Evolutionary conservation across 2,888 invertebrate species (phyloP).

Genomic region (Polymixis lichenea): DNA sequence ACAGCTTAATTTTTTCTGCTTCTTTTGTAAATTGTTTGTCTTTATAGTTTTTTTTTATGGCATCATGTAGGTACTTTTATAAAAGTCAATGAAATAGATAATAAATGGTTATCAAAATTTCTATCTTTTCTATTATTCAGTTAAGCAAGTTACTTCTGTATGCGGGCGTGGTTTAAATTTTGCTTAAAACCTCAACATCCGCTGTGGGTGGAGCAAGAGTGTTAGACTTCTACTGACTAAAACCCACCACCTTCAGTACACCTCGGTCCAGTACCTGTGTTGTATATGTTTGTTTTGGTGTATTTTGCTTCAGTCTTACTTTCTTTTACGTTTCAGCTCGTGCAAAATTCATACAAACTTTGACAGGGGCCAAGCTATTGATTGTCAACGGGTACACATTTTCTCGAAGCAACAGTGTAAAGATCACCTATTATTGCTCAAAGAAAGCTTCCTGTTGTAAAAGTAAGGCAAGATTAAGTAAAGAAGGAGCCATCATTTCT

Average conservation of each 20-base stretch:
- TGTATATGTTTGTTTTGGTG: neutral
- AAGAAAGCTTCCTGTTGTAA: slow-evolving; percentile 25
- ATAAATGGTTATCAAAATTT: neutral
- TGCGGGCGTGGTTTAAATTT: neutral
- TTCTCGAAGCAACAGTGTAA: slow-evolving; percentile 25
- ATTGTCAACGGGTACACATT: slow-evolving; percentile 52
- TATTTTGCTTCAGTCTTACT: too few relatives aligned
- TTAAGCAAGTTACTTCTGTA: neutral
- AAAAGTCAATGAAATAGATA: neutral
- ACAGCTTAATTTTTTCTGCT: neutral
- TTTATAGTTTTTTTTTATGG: neutral
- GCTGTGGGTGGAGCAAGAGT: too few relatives aligned
- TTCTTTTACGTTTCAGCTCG: slow-evolving; percentile 17
- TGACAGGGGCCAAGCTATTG: slow-evolving; percentile 30
- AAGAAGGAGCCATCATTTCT: slow-evolving; percentile 2
- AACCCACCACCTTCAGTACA: too few relatives aligned
- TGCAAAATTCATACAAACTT: slow-evolving; percentile 38
- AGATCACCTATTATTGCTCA: slow-evolving; percentile 50
- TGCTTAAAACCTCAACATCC: neutral
- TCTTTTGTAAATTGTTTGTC: neutral
- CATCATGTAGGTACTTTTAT: neutral
- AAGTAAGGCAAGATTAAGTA: slow-evolving; percentile 18
- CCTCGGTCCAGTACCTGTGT: too few relatives aligned
- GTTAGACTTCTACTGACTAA: too few relatives aligned
- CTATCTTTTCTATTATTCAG: neutral